phyloP scores from a whole-genome alignment of 2,797 vertebrate species.

The Coendou prehensilis region DNA sequence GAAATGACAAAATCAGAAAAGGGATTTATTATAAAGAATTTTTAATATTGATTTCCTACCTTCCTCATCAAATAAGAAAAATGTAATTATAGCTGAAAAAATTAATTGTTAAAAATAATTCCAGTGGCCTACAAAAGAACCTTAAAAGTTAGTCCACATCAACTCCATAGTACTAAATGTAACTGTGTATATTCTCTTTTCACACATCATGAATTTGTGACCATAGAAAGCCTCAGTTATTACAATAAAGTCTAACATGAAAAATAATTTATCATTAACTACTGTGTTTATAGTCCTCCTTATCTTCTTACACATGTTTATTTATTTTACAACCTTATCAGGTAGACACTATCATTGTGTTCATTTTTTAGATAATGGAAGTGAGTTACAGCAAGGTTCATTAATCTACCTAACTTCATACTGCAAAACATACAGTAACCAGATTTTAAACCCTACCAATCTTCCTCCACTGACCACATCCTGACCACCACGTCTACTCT shows the following conservation, averaged over 20 bases:
- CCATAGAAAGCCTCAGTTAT: background rate
- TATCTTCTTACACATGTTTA: background rate
- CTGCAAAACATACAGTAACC: background rate
- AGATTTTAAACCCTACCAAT: background rate
- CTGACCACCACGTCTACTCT: background rate
- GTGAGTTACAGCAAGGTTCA: background rate
- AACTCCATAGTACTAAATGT: background rate
- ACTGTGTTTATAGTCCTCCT: background rate
- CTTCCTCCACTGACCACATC: background rate
- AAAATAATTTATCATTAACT: background rate
- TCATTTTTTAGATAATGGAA: slow-evolving; percentile 42
- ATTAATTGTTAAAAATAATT: slow-evolving; percentile 45
- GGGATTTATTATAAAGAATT: background rate
- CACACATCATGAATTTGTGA: background rate
- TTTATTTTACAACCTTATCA: background rate
- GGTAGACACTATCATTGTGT: background rate
- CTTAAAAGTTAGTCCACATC: background rate
- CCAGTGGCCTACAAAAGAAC: background rate
- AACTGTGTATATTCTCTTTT: background rate
- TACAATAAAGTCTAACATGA: background rate
- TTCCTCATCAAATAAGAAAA: slow-evolving; percentile 8
- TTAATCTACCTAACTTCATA: background rate
- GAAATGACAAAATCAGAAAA: slow-evolving; percentile 54
- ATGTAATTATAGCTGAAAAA: background rate
- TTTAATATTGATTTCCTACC: background rate